Conservation (phyloP, 2,888 invertebrate genomes). For the Heteromurus nitidus region DNA sequence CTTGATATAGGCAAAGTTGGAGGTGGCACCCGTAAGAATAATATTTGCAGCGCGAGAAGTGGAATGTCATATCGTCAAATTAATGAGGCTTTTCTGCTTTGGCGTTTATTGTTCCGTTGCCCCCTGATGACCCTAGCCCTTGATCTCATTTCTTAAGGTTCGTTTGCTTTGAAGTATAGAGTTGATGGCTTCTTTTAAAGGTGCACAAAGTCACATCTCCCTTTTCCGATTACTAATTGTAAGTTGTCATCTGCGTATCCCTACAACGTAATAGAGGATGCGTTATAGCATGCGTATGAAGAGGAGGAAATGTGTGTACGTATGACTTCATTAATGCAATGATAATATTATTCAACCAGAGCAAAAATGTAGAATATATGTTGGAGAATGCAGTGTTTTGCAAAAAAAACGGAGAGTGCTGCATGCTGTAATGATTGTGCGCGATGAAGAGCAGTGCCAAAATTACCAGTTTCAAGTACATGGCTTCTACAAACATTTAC, state of each 20-base stretch:
- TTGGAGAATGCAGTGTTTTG: not conserved
- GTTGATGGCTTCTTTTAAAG: constrained; percentile 9
- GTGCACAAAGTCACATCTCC: constrained; percentile 29
- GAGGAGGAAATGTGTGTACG: too few species aligned
- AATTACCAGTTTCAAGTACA: constrained; percentile 39
- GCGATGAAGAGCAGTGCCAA: constrained; percentile 36
- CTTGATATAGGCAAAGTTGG: too few species aligned
- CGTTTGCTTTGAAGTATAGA: constrained; percentile 31
- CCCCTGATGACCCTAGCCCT: constrained; percentile 63
- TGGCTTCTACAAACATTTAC: constrained; percentile 8
- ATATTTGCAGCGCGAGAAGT: too few species aligned
- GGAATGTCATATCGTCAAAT: constrained; percentile 43
- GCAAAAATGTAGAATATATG: too few species aligned
- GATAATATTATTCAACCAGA: not conserved
- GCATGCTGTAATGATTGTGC: not conserved
- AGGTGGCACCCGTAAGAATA: constrained; percentile 9
- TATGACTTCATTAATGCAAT: not conserved
- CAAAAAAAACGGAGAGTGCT: too few species aligned
- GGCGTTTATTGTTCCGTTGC: constrained; percentile 64
- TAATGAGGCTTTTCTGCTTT: constrained; percentile 58
- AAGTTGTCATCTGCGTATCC: constrained; percentile 8
- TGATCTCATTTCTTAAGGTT: constrained; percentile 62
- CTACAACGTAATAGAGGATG: not conserved
- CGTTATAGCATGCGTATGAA: too few species aligned
- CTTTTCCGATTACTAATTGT: constrained; percentile 21